These are phyloP conservation scores for Chrysogorgia sp. DNA, from an alignment of 92 coral and sea anemone species.

Conservation along the genomic window DNA sequence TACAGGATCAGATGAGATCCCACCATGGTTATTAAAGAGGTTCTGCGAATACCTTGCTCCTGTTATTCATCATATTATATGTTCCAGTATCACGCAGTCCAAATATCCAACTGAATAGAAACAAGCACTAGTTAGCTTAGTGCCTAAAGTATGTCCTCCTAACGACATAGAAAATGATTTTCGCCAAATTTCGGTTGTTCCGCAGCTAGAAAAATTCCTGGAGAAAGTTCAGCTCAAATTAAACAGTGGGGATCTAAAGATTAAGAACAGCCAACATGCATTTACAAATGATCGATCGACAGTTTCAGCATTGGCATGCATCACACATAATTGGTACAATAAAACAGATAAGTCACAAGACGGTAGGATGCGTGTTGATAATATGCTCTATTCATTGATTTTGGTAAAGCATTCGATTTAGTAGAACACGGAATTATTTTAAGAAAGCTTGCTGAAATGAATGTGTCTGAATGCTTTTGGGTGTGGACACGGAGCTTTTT, in stretches of 20 bases:
- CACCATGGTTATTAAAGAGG: conserved; percentile 21
- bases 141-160: not conserved
- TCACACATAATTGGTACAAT: conserved; percentile 54
- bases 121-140: conserved; percentile 5
- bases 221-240: conserved; percentile 46
- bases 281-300: conserved; percentile 13
- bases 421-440: not conserved
- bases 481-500: conserved; percentile 12
- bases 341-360: conserved; percentile 28
- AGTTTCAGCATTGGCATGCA: conserved; percentile 30
- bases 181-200: conserved; percentile 13
- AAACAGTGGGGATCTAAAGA: conserved; percentile 1
- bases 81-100: conserved; percentile 16
- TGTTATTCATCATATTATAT: conserved; percentile 18
- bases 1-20: conserved; percentile 34
- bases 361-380: conserved; percentile 46
- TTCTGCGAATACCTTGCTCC: conserved; percentile 15
- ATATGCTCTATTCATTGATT: conserved; percentile 44
- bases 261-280: conserved; percentile 42
- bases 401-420: conserved; percentile 40
- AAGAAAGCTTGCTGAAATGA: conserved; percentile 1
- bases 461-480: not conserved
- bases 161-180: conserved; percentile 17
- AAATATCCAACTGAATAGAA: conserved; percentile 31
- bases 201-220: conserved; percentile 32